Evolutionary conservation across 2,797 vertebrate species (phyloP).

Genomic region (Helarctos malayanus): DNA sequence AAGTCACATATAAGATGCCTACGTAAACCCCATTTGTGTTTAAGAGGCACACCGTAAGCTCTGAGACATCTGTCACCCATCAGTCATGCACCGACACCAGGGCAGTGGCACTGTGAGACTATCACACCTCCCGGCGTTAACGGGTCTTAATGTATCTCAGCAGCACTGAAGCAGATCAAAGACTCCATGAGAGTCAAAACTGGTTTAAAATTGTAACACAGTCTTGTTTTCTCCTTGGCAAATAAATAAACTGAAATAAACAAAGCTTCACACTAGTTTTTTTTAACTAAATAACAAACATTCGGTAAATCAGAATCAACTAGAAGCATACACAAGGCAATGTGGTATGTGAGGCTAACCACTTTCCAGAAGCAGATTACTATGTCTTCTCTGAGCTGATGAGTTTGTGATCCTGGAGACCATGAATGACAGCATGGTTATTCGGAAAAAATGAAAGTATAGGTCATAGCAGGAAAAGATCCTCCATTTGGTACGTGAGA

Average conservation of each 20-base stretch:
- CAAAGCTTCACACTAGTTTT: not conserved
- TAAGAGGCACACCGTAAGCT: not conserved
- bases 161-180: constrained; percentile 48
- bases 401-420: not conserved
- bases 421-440: not conserved
- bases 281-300: constrained; percentile 32
- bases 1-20: not conserved
- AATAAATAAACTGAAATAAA: constrained; percentile 51
- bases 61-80: not conserved
- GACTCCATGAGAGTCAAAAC: not conserved
- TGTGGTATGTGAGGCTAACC: not conserved
- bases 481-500: constrained; percentile 13
- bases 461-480: not conserved
- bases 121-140: not conserved
- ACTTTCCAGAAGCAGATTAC: constrained; percentile 1
- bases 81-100: not conserved
- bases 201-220: constrained; percentile 32
- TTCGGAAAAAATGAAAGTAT: not conserved
- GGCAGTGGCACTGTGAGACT: not conserved
- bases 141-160: not conserved
- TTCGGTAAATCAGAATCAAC: not conserved
- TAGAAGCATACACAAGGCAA: not conserved
- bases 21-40: not conserved
- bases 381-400: not conserved
- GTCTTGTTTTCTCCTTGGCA: constrained; percentile 29